phyloP scores from a whole-genome alignment of 2,113 vertebrate genomes.

The Spheniscus mendiculus region DNA sequence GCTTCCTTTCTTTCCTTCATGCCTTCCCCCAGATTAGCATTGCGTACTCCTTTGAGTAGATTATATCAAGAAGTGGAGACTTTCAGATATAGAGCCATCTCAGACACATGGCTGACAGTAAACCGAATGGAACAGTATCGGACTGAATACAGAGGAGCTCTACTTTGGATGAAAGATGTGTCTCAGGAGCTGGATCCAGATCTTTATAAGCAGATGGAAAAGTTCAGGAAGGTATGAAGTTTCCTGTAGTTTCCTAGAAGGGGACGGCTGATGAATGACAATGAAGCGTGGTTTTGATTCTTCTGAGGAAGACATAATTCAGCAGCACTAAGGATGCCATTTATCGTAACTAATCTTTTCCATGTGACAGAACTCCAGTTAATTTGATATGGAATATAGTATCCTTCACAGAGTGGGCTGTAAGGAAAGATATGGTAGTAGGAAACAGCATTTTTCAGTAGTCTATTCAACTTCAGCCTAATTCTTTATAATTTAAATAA shows the following conservation, averaged over 20 bases:
- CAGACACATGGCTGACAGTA: conserved; percentile 95
- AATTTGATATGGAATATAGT: neutral
- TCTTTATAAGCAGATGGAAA: conserved; percentile 97
- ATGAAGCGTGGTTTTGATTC: conserved; percentile 23
- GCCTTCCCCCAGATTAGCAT: conserved; percentile 78
- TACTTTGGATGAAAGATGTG: conserved; percentile 99
- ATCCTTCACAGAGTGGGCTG: neutral
- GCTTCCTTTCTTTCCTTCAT: neutral
- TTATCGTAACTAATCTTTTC: conserved; percentile 45
- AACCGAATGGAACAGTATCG: conserved; percentile 96
- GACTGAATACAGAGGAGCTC: conserved; percentile 92
- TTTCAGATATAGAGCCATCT: conserved; percentile 93
- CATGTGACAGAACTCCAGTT: conserved; percentile 47
- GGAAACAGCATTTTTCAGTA: conserved; percentile 42
- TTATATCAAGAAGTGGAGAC: conserved; percentile 97
- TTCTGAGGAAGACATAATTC: conserved; percentile 22
- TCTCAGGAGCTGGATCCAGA: conserved; percentile 97
- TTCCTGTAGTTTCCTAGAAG: neutral
- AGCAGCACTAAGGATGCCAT: conserved; percentile 39
- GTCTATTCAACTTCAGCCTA: conserved; percentile 34
- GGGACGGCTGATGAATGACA: neutral
- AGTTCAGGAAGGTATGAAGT: conserved; percentile 92
- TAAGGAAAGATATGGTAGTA: conserved; percentile 7
- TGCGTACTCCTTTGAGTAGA: conserved; percentile 88
- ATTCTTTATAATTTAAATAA: conserved; percentile 27